A percentile compares a stretch with the other conserved stretches of the same genome.
phyloP scores from a whole-genome alignment of 2,113 vertebrate species.

The Pangasianodon gigas region DNA sequence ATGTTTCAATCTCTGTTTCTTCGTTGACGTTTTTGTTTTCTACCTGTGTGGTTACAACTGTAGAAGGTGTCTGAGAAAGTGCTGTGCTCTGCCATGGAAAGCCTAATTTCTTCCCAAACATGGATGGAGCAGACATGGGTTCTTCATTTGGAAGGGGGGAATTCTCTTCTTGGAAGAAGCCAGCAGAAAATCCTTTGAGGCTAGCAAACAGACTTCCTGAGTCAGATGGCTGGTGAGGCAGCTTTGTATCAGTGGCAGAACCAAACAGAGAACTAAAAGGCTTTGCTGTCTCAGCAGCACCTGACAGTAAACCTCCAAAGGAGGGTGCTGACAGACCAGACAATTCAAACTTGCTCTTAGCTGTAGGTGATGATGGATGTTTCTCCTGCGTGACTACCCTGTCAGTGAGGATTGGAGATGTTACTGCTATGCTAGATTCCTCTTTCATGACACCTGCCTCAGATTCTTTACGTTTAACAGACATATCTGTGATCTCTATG shows the following conservation, averaged over 20 bases:
- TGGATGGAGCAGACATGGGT: constrained; percentile 62
- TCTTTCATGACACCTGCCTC: constrained; percentile 7
- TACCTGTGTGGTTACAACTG: constrained; percentile 41
- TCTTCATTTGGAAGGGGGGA: constrained; percentile 63
- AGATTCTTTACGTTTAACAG: constrained; percentile 29
- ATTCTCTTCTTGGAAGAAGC: constrained; percentile 83
- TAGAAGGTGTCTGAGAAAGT: constrained; percentile 51
- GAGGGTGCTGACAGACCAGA: constrained; percentile 72
- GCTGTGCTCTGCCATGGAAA: constrained; percentile 76
- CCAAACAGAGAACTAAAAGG: constrained; percentile 81
- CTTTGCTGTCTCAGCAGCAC: constrained; percentile 71
- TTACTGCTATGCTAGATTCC: constrained; percentile 8
- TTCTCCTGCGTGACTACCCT: constrained; percentile 38
- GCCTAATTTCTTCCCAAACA: constrained; percentile 82
- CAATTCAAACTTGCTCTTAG: constrained; percentile 75
- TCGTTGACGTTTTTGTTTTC: constrained; percentile 49
- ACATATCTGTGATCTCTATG: background rate
- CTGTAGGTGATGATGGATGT: constrained; percentile 50
- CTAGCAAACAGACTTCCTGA: constrained; percentile 78
- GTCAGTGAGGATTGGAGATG: constrained; percentile 15
- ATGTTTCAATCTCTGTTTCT: constrained; percentile 57
- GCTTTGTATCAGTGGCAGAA: constrained; percentile 64
- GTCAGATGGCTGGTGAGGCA: constrained; percentile 60
- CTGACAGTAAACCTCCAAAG: constrained; percentile 77
- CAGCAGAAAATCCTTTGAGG: constrained; percentile 83